Evolutionary conservation across 2,797 vertebrate genomes (phyloP).

Genomic region (Sebastes nivosus): DNA sequence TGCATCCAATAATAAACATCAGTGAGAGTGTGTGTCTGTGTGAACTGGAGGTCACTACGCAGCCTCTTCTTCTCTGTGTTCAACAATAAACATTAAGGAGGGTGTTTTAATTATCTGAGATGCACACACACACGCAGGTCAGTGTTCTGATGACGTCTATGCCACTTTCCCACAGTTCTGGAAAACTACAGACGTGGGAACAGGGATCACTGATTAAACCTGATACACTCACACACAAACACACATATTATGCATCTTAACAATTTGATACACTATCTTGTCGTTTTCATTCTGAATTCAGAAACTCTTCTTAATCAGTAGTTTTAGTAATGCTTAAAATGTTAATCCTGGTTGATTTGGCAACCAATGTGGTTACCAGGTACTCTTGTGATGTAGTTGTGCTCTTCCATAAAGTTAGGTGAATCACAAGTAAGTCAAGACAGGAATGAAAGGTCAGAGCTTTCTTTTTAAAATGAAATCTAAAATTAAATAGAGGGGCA

Average conservation of each 20-base stretch:
- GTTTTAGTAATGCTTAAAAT: background rate
- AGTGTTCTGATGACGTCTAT: background rate
- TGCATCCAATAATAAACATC: slow-evolving; percentile 54
- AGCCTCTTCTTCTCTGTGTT: slow-evolving; percentile 26
- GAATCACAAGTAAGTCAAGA: background rate
- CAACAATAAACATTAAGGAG: slow-evolving; percentile 51
- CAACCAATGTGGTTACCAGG: background rate
- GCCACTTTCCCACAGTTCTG: slow-evolving; percentile 17
- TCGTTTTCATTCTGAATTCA: background rate
- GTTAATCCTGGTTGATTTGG: background rate
- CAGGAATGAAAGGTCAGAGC: background rate
- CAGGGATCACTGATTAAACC: background rate
- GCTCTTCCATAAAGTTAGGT: background rate
- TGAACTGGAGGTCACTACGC: slow-evolving; percentile 45
- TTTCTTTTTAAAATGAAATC: background rate
- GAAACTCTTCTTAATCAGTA: background rate
- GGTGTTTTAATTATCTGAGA: background rate
- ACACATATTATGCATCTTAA: background rate
- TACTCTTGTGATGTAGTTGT: background rate
- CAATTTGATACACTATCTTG: background rate
- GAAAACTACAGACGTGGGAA: slow-evolving; percentile 23
- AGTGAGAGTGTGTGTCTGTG: slow-evolving; percentile 7
- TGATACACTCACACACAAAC: background rate
- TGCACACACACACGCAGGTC: slow-evolving; percentile 5
- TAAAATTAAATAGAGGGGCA: background rate